phyloP scores from a whole-genome alignment of 2,113 vertebrate genomes.

The Himantopus leucocephalus region DNA sequence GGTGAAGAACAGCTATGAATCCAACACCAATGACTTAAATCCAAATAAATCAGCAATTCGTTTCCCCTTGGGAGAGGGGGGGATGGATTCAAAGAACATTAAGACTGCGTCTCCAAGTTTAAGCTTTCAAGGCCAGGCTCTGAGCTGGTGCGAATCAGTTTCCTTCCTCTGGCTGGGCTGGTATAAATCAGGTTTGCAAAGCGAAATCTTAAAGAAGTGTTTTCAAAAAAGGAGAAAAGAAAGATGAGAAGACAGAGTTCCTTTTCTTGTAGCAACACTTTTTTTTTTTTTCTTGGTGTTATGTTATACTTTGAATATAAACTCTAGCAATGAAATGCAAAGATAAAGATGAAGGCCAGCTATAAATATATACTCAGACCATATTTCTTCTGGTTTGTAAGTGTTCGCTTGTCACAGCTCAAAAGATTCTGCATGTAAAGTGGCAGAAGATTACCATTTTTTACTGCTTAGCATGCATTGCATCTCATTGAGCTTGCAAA shows the following conservation, averaged over 20 bases:
- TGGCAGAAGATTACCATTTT: constrained; percentile 41
- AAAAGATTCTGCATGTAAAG: constrained; percentile 13
- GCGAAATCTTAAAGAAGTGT: background rate
- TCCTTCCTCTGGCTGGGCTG: background rate
- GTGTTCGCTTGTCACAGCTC: constrained; percentile 28
- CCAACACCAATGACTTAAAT: background rate
- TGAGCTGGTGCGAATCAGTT: background rate
- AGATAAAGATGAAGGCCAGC: constrained; percentile 45
- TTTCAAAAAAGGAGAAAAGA: background rate
- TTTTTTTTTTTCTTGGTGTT: background rate
- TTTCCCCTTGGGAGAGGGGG: background rate
- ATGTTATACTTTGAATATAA: constrained; percentile 26
- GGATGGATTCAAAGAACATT: background rate
- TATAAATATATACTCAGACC: constrained; percentile 47
- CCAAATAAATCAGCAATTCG: background rate
- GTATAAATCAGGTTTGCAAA: constrained; percentile 26
- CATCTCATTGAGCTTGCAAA: background rate
- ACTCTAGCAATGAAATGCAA: constrained; percentile 30
- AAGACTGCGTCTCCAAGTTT: background rate
- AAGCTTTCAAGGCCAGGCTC: background rate
- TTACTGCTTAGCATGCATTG: constrained; percentile 18
- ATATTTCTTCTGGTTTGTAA: constrained; percentile 50
- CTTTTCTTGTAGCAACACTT: background rate
- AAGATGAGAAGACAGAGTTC: constrained; percentile 1
- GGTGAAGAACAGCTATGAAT: background rate